Conservation (phyloP, 2,113 vertebrate species). For the Tursiops truncatus region DNA sequence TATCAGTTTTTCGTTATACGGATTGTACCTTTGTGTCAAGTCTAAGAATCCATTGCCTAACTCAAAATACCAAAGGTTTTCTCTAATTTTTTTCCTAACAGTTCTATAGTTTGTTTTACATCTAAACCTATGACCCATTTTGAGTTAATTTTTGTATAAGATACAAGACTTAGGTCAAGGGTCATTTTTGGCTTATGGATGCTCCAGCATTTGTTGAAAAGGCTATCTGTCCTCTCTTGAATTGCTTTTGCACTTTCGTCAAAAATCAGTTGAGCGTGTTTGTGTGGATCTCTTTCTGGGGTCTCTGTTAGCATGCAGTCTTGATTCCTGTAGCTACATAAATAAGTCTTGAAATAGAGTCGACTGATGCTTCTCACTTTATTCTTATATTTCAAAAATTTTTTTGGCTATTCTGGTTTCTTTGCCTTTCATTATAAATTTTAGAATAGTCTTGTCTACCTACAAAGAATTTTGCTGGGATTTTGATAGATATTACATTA, state of each 20-base stretch:
- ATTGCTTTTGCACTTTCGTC: not conserved
- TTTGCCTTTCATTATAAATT: conserved; percentile 16
- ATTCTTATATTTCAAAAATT: not conserved
- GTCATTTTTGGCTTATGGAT: not conserved
- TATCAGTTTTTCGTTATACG: not conserved
- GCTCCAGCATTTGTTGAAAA: not conserved
- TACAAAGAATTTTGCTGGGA: not conserved
- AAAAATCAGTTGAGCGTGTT: not conserved
- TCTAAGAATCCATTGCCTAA: not conserved
- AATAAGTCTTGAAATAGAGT: not conserved
- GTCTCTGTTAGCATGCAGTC: not conserved
- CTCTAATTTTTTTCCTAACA: not conserved
- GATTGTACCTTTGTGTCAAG: not conserved
- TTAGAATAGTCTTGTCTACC: not conserved
- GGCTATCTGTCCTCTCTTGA: not conserved
- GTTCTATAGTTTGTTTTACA: conserved; percentile 14
- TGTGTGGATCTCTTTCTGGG: not conserved
- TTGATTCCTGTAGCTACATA: not conserved
- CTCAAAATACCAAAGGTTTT: not conserved
- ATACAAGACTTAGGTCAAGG: not conserved
- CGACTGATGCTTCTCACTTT: not conserved
- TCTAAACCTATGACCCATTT: not conserved
- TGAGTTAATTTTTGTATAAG: conserved; percentile 32
- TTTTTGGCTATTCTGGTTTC: not conserved
- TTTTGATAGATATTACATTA: not conserved